Evolutionary conservation across 2,888 invertebrate genomes (phyloP).

Genomic region (Drosophila lacicola): DNA sequence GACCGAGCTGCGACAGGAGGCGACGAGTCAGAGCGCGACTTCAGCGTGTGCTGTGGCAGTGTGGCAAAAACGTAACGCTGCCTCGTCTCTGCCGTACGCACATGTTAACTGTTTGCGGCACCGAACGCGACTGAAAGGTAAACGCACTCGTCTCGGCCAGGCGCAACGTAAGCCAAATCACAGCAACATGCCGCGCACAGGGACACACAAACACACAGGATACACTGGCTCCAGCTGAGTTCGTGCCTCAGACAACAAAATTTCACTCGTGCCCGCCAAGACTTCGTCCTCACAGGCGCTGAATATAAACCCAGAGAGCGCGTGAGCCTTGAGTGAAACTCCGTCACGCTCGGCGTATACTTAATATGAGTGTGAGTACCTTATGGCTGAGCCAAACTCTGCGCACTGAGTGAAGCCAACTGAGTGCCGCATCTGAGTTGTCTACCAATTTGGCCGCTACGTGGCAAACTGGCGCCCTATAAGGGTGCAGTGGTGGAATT

Average conservation of each 20-base stretch:
- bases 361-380: constrained; percentile 15
- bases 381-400: constrained; percentile 14
- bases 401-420: constrained; percentile 5
- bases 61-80: constrained; percentile 26
- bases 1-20: constrained; percentile 23
- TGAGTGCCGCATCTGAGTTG: constrained; percentile 2
- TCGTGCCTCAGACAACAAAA: constrained; percentile 69
- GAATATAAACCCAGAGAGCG: constrained; percentile 40
- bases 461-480: constrained; percentile 53
- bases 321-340: constrained; percentile 28
- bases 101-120: constrained; percentile 84
- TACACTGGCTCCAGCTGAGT: constrained; percentile 20
- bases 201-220: constrained; percentile 31
- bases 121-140: constrained; percentile 85
- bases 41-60: constrained; percentile 45
- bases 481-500: constrained; percentile 33
- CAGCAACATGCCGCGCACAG: constrained; percentile 55
- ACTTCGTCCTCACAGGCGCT: constrained; percentile 33
- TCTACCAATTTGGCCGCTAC: constrained; percentile 37
- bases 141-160: constrained; percentile 80
- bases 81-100: constrained; percentile 61
- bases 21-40: constrained; percentile 41
- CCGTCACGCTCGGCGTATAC: constrained; percentile 36
- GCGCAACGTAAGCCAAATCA: constrained; percentile 64
- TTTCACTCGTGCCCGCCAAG: constrained; percentile 31